A percentile compares a stretch with the other conserved stretches of the same genome.
Conservation (phyloP, 2,888 invertebrate species). For the Sarcophaga carnaria region DNA sequence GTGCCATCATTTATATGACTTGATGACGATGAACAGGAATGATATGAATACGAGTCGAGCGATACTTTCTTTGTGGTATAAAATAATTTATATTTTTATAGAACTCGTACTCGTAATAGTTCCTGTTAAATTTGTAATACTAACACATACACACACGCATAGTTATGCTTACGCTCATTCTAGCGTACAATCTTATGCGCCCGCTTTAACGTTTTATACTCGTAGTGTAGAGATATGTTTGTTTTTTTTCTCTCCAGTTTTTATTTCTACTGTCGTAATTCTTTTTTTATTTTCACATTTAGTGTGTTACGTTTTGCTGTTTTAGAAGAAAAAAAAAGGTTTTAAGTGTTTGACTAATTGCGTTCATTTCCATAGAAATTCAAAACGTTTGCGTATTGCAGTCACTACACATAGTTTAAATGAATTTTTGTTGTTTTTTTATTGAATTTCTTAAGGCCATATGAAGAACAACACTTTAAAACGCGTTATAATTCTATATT, state of each 20-base stretch:
- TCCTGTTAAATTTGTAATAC: constrained; percentile 64
- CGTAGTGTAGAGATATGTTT: no score
- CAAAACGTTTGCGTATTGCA: constrained; percentile 63
- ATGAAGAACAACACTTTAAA: constrained; percentile 47
- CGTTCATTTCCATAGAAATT: constrained; percentile 72
- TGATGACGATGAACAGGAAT: constrained; percentile 40
- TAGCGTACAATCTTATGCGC: background rate
- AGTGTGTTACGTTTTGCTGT: background rate
- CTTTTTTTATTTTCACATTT: background rate
- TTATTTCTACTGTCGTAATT: constrained; percentile 3
- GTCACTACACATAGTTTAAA: background rate
- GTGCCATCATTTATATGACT: constrained; percentile 5
- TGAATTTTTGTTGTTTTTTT: background rate
- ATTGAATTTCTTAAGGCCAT: constrained; percentile 9
- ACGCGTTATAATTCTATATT: constrained; percentile 63
- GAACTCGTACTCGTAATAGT: constrained; percentile 60
- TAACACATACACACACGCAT: constrained; percentile 27
- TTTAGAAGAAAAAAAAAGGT: constrained; percentile 48
- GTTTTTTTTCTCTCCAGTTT: background rate
- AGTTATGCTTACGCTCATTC: constrained; percentile 1
- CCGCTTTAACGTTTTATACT: constrained; percentile 19
- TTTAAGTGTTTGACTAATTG: constrained; percentile 79
- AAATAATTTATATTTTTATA: constrained; percentile 66
- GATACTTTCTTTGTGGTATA: constrained; percentile 55
- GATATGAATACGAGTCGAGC: constrained; percentile 48